A percentile compares a stretch with the other conserved stretches of the same genome.
These are phyloP conservation scores for Dipodomys stephensi DNA, from an alignment of 2,113 vertebrate species.

Conservation along the genomic window DNA sequence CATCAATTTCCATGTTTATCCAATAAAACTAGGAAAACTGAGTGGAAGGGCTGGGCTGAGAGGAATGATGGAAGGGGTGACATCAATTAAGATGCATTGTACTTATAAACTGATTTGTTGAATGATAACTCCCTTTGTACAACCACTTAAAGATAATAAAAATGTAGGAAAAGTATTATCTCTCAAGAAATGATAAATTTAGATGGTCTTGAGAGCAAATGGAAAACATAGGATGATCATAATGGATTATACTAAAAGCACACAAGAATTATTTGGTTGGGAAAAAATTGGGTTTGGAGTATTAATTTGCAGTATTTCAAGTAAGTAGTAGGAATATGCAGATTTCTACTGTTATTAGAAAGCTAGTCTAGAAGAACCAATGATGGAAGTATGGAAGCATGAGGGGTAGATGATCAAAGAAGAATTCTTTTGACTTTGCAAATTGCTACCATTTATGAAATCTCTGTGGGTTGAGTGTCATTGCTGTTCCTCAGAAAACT, in stretches of 20 bases:
- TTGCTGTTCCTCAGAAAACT: conserved; percentile 8
- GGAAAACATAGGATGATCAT: background rate
- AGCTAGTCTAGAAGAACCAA: background rate
- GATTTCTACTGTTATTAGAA: background rate
- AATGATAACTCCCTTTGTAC: too few species aligned
- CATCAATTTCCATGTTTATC: too few species aligned
- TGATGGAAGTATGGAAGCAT: background rate
- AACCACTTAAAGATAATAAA: too few species aligned
- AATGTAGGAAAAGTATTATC: too few species aligned
- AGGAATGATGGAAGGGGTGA: too few species aligned
- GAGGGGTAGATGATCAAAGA: background rate
- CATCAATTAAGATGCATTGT: too few species aligned
- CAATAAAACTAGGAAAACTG: too few species aligned
- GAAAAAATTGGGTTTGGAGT: background rate
- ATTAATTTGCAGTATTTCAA: conserved; percentile 9
- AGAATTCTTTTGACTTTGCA: background rate
- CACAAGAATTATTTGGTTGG: conserved; percentile 5
- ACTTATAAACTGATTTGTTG: too few species aligned
- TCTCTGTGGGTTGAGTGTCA: background rate
- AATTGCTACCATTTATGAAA: background rate
- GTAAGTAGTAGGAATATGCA: background rate
- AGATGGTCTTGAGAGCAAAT: background rate
- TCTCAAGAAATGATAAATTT: background rate
- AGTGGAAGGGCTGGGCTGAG: too few species aligned
- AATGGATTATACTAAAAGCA: background rate